Conservation (phyloP, 2,113 vertebrate genomes). For the Chascanopsetta lugubris region DNA sequence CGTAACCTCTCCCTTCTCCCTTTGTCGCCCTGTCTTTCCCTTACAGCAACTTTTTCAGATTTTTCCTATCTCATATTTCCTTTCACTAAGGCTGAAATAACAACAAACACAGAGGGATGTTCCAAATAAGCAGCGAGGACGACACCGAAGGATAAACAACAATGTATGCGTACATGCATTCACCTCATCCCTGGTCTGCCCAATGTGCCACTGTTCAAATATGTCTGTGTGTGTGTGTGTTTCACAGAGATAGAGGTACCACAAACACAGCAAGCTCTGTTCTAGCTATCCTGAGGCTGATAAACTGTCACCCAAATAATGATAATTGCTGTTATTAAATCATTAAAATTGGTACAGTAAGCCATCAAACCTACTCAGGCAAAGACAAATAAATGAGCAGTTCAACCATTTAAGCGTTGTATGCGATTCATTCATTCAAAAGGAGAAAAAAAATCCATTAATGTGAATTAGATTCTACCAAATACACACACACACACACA, state of each 20-base stretch:
- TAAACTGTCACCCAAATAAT: conserved; percentile 28
- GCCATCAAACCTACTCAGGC: conserved; percentile 19
- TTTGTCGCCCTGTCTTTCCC: conserved; percentile 17
- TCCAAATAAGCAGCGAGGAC: conserved; percentile 9
- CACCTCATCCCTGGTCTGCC: not conserved
- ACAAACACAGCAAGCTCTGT: conserved; percentile 42
- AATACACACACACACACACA: not conserved
- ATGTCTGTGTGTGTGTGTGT: conserved; percentile 18
- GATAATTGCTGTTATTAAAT: conserved; percentile 59
- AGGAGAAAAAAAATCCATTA: too few species aligned
- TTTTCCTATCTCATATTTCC: conserved; percentile 1
- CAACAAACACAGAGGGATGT: conserved; percentile 29
- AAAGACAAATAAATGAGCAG: conserved; percentile 8
- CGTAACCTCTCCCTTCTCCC: conserved; percentile 11
- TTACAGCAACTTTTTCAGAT: not conserved
- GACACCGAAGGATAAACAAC: conserved; percentile 17
- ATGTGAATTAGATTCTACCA: too few species aligned
- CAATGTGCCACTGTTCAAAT: not conserved
- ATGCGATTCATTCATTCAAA: not conserved
- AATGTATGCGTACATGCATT: not conserved
- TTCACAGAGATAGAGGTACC: conserved; percentile 29
- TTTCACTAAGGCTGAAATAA: conserved; percentile 15
- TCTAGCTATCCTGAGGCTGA: conserved; percentile 22
- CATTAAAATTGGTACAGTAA: conserved; percentile 42
- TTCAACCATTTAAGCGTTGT: not conserved